Conservation (phyloP, 2,797 vertebrate genomes). For the Podarcis siculus region DNA sequence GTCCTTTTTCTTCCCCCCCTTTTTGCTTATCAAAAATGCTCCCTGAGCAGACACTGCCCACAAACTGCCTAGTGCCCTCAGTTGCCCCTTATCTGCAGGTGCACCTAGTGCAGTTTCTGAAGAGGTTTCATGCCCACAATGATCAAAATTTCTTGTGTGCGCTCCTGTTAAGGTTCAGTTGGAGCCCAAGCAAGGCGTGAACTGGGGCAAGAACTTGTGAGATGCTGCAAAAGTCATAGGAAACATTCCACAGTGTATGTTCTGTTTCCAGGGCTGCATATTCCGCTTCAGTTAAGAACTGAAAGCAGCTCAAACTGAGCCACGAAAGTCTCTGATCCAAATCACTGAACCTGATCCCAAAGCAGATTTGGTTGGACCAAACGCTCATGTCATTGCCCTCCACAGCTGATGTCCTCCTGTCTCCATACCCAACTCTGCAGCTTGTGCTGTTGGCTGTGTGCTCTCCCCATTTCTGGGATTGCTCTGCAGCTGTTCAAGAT, state of each 20-base stretch:
- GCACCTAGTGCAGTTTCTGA: background rate
- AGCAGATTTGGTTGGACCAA: background rate
- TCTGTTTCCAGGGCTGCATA: too few relatives aligned
- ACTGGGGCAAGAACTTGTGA: background rate
- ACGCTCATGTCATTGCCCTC: background rate
- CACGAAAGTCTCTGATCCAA: background rate
- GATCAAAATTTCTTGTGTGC: background rate
- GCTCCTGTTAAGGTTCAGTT: background rate
- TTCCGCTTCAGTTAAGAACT: background rate
- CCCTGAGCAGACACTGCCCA: background rate
- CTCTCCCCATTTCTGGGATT: background rate
- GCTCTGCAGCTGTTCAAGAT: background rate
- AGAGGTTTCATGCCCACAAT: background rate
- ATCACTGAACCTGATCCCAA: background rate
- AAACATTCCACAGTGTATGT: background rate
- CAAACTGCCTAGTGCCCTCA: background rate
- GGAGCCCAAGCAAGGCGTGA: background rate
- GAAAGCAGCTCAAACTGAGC: background rate
- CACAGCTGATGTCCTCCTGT: background rate
- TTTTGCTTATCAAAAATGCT: background rate
- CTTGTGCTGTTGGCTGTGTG: background rate
- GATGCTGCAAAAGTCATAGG: background rate
- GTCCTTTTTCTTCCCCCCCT: slow-evolving; percentile 70
- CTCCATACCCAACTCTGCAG: background rate
- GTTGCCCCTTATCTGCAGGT: background rate